Conservation (phyloP, 92 coral and sea anemone genomes). For the Parazoanthus swiftii region DNA sequence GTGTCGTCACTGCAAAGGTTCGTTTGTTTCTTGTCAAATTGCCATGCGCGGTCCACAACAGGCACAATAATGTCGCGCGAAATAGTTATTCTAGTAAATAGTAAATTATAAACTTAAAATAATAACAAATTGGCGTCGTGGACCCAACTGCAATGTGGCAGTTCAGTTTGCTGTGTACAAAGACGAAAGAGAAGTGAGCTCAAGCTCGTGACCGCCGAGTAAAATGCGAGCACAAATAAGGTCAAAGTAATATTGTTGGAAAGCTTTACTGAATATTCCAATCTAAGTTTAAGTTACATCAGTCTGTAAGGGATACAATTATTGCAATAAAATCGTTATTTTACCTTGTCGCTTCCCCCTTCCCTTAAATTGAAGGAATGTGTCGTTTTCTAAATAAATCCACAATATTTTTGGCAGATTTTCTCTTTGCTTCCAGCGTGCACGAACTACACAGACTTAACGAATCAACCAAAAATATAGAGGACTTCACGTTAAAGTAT, state of each 20-base stretch:
- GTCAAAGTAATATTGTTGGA: no score
- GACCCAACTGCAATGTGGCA: no score
- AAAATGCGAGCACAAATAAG: no score
- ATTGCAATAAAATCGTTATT: neutral
- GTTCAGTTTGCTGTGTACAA: no score
- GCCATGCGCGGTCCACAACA: neutral
- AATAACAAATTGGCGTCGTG: no score
- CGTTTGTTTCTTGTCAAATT: neutral
- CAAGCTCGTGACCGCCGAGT: no score
- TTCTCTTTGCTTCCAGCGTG: neutral
- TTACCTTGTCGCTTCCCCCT: neutral
- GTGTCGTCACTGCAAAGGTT: conserved; percentile 96
- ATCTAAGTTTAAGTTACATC: no score
- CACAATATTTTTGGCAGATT: neutral
- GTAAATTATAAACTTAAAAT: no score
- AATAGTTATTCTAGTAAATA: neutral
- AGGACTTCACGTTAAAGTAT: neutral
- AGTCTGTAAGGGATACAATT: no score
- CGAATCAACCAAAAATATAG: neutral
- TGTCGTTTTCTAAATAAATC: neutral
- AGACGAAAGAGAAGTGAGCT: no score
- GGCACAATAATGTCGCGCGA: neutral
- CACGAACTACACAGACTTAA: neutral
- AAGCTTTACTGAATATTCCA: no score
- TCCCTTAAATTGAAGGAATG: neutral